Percentiles rank a stretch among this genome's conserved stretches.
These are phyloP conservation scores for Eublepharis macularius DNA, from an alignment of 2,113 vertebrate genomes.

Conservation along the genomic window DNA sequence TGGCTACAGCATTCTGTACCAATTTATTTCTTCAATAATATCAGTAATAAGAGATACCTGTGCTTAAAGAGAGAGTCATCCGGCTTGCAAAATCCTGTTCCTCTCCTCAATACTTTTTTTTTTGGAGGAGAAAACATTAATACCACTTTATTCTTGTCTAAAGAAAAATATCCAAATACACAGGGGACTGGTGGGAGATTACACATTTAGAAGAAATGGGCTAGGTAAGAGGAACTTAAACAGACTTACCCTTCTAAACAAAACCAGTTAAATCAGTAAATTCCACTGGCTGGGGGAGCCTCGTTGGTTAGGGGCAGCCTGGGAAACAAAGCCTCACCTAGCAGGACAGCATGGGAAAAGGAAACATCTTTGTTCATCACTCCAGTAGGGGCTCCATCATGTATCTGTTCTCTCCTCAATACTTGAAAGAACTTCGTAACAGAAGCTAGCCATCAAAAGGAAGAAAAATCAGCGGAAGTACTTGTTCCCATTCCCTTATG, in stretches of 20 bases:
- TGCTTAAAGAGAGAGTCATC: too few species aligned
- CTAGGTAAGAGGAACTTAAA: not conserved
- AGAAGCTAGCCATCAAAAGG: too few species aligned
- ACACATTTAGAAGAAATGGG: not conserved
- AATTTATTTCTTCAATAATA: too few species aligned
- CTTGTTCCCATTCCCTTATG: too few species aligned
- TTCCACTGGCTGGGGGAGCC: conserved; percentile 12
- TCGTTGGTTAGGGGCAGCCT: not conserved
- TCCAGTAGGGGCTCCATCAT: conserved; percentile 83
- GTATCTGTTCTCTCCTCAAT: conserved; percentile 94
- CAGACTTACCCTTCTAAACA: conserved; percentile 33
- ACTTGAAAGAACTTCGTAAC: too few species aligned
- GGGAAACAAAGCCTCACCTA: conserved; percentile 44
- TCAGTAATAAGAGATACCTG: too few species aligned
- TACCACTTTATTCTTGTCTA: conserved; percentile 38
- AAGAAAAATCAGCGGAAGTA: too few species aligned
- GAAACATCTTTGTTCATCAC: conserved; percentile 60
- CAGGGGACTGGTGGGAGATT: conserved; percentile 8
- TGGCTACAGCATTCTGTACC: too few species aligned
- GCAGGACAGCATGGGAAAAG: conserved; percentile 2
- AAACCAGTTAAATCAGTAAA: conserved; percentile 15
- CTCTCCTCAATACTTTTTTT: too few species aligned
- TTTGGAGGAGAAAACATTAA: conserved; percentile 11
- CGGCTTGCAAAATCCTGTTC: too few species aligned
- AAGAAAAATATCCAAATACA: conserved; percentile 32